Evolutionary conservation across 2,113 vertebrate genomes (phyloP).

Genomic region (Xenopus laevis): DNA sequence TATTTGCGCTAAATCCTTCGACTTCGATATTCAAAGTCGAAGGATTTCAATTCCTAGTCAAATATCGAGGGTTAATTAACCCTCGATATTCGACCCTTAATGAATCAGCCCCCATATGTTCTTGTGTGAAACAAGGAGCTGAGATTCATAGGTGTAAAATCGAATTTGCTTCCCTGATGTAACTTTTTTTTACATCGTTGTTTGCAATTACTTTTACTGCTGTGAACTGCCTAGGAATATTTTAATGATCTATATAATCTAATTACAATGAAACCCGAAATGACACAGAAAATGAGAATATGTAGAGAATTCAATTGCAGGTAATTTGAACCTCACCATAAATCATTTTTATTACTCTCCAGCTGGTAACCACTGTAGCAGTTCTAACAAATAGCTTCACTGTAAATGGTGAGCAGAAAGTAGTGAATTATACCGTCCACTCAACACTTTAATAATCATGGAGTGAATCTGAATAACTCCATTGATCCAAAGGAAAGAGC

Average conservation of each 20-base stretch:
- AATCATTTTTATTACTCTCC: conserved; percentile 43
- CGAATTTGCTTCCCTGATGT: conserved; percentile 17
- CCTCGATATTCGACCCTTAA: no score
- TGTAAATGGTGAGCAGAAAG: conserved; percentile 29
- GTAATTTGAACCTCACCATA: conserved; percentile 31
- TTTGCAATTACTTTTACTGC: conserved; percentile 42
- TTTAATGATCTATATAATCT: conserved; percentile 44
- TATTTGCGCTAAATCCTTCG: no score
- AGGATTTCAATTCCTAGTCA: no score
- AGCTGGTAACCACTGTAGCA: conserved; percentile 41
- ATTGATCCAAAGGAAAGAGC: not conserved
- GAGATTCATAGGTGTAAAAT: conserved; percentile 18
- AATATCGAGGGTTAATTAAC: no score
- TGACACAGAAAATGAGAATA: conserved; percentile 41
- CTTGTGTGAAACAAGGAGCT: not conserved
- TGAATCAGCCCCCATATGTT: no score
- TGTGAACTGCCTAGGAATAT: conserved; percentile 34
- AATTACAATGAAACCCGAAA: conserved; percentile 36
- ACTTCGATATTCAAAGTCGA: no score
- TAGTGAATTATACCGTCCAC: conserved; percentile 31
- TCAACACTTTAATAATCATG: conserved; percentile 34
- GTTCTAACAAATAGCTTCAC: conserved; percentile 36
- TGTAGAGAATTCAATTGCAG: conserved; percentile 40
- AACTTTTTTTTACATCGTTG: conserved; percentile 14
- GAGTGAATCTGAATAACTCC: conserved; percentile 3